Conservation (phyloP, 1,140 invertebrate species). For the Zophobas morio region DNA sequence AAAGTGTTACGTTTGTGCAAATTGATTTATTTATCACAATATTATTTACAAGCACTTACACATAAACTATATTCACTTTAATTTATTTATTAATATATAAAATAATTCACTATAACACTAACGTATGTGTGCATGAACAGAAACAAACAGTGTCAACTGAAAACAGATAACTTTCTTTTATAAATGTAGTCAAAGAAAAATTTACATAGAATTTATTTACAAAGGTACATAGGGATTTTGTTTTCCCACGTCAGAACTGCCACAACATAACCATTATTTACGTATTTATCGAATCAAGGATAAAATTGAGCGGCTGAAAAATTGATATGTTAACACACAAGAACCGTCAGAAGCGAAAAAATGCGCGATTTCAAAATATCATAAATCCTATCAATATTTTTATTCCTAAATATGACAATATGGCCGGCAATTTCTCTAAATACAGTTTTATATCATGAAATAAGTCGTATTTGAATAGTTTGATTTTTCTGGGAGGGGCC, state of each 20-base stretch:
- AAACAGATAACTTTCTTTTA: constrained; percentile 11
- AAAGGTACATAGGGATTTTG: constrained; percentile 16
- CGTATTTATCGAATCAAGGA: constrained; percentile 8
- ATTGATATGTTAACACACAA: constrained; percentile 48
- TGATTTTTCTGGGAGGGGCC: constrained; percentile 14
- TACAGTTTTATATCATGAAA: constrained; percentile 15
- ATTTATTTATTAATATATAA: constrained; percentile 58
- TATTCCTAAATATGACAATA: constrained; percentile 43
- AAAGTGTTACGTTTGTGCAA: constrained; percentile 58
- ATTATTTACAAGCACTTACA: constrained; percentile 66
- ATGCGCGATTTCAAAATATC: constrained; percentile 18
- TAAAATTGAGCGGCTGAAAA: constrained; percentile 38
- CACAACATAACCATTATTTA: constrained; percentile 14
- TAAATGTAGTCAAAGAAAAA: constrained; percentile 37
- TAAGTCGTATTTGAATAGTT: constrained; percentile 14
- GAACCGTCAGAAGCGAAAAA: constrained; percentile 40
- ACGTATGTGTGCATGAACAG: constrained; percentile 26
- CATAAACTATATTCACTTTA: constrained; percentile 62
- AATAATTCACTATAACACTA: constrained; percentile 56
- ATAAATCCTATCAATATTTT: constrained; percentile 5
- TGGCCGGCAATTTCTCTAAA: constrained; percentile 46
- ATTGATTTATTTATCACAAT: constrained; percentile 66
- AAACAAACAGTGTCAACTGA: constrained; percentile 34
- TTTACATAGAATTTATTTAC: constrained; percentile 43
- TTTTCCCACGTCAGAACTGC: constrained; percentile 10